Conservation (phyloP, 2,113 vertebrate species). For the Hirundichthys speculiger region DNA sequence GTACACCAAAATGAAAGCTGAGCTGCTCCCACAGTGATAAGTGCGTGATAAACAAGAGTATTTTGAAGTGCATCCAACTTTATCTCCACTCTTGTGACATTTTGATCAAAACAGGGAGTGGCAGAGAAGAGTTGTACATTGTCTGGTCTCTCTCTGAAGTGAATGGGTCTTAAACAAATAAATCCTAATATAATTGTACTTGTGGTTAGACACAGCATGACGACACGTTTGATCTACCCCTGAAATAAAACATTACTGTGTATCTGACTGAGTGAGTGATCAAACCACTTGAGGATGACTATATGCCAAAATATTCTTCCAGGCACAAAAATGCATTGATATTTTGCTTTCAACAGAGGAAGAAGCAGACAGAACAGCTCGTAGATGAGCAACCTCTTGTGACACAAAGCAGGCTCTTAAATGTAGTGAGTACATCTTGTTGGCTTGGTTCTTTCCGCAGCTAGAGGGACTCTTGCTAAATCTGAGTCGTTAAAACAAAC, state of each 20-base stretch:
- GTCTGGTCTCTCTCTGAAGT: conserved; percentile 49
- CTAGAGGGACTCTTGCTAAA: conserved; percentile 71
- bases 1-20: conserved; percentile 16
- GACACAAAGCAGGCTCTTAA: conserved; percentile 50
- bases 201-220: conserved; percentile 69
- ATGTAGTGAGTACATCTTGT: conserved; percentile 51
- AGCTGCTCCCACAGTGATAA: conserved; percentile 19
- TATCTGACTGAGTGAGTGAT: conserved; percentile 67
- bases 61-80: conserved; percentile 47
- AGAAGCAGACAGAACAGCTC: conserved; percentile 25
- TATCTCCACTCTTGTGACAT: conserved; percentile 31
- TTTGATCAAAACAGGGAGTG: conserved; percentile 66
- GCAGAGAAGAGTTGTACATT: conserved; percentile 48
- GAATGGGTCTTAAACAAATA: conserved; percentile 70
- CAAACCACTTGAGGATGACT: conserved; percentile 56
- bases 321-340: conserved; percentile 46
- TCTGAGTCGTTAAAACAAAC: conserved; percentile 79
- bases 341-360: conserved; percentile 42
- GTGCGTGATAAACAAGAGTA: conserved; percentile 25
- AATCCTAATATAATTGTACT: conserved; percentile 69
- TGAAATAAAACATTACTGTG: conserved; percentile 74
- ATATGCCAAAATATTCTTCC: conserved; percentile 52
- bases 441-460: conserved; percentile 59
- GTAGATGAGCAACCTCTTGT: conserved; percentile 42
- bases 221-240: conserved; percentile 72